Percentiles rank a stretch among this genome's conserved stretches.
These are phyloP conservation scores for Cercocebus atys DNA, from an alignment of 2,113 vertebrate genomes.

Conservation along the genomic window DNA sequence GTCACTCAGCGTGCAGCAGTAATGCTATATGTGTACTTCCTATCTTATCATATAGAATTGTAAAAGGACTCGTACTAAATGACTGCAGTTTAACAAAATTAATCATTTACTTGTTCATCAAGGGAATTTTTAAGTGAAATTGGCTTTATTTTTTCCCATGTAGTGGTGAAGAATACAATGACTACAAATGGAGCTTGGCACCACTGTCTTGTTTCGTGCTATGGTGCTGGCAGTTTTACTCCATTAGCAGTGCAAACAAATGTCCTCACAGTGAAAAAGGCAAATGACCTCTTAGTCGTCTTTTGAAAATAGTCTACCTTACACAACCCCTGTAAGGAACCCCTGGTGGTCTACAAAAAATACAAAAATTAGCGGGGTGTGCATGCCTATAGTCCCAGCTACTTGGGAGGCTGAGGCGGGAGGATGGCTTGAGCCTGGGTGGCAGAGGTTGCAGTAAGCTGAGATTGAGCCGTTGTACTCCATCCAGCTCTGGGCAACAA, in stretches of 20 bases:
- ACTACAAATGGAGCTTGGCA: neutral
- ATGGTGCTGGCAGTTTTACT: neutral
- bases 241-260: neutral
- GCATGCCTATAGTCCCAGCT: too few species aligned
- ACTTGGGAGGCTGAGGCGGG: too few species aligned
- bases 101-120: neutral
- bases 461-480: too few species aligned
- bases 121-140: neutral
- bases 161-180: neutral
- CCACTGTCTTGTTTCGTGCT: neutral
- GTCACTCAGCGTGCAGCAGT: neutral
- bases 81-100: neutral
- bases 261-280: neutral
- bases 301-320: neutral
- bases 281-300: neutral
- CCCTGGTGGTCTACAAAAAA: too few species aligned
- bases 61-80: neutral
- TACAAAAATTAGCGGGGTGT: too few species aligned
- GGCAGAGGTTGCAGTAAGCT: too few species aligned
- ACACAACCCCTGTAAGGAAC: neutral
- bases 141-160: neutral
- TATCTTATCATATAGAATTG: neutral
- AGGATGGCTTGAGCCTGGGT: too few species aligned
- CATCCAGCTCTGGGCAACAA: too few species aligned
- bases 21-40: neutral